Evolutionary conservation across 2,888 invertebrate species (phyloP).

Genomic region (Leptinotarsa tumamoca): DNA sequence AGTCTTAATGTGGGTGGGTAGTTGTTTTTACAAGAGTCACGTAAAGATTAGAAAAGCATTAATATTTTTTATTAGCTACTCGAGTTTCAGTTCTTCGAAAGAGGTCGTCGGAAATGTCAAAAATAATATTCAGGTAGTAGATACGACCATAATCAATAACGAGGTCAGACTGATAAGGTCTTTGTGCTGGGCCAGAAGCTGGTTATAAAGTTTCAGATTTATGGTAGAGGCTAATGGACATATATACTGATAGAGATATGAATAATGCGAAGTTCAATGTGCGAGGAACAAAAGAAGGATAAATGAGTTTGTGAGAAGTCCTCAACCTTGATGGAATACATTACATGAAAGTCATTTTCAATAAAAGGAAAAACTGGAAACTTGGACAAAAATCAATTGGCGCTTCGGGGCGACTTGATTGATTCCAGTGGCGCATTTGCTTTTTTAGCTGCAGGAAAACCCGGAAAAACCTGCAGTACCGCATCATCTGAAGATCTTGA

Average conservation of each 20-base stretch:
- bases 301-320: too few species aligned
- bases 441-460: too few species aligned
- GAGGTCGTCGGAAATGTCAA: conserved; percentile 1
- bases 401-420: too few species aligned
- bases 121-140: conserved; percentile 9
- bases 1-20: conserved; percentile 2
- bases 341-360: too few species aligned
- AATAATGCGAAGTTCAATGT: not conserved
- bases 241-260: not conserved
- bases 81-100: conserved; percentile 5
- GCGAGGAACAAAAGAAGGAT: not conserved
- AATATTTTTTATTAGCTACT: conserved; percentile 20
- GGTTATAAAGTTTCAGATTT: not conserved
- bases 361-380: too few species aligned
- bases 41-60: conserved; percentile 17
- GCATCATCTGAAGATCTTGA: too few species aligned
- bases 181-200: not conserved
- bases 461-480: too few species aligned
- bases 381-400: too few species aligned
- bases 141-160: not conserved
- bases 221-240: not conserved
- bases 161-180: conserved; percentile 12
- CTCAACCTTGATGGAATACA: too few species aligned
- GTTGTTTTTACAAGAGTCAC: conserved; percentile 20
- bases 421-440: too few species aligned